These are phyloP conservation scores for Dallia pectoralis DNA, from an alignment of 2,797 vertebrate genomes.

Conservation along the genomic window DNA sequence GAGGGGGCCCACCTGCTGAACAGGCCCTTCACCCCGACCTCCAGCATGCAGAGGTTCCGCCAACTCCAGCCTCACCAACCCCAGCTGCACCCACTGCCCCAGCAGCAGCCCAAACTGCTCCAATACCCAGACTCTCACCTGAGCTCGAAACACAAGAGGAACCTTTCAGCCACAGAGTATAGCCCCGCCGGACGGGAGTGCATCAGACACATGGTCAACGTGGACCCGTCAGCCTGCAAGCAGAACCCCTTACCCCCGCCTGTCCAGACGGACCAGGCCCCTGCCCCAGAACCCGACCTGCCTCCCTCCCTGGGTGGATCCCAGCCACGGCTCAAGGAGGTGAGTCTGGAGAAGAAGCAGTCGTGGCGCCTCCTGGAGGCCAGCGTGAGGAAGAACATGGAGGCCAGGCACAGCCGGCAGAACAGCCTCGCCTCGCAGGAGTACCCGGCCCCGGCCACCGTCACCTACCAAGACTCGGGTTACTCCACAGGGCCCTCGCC, in stretches of 20 bases:
- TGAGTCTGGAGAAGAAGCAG: slow-evolving; percentile 73
- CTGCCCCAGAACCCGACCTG: slow-evolving; percentile 11
- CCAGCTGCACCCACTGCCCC: slow-evolving; percentile 52
- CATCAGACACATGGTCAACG: slow-evolving; percentile 81
- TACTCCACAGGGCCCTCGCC: slow-evolving; percentile 82
- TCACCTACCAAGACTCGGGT: slow-evolving; percentile 81
- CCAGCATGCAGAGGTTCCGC: slow-evolving; percentile 39
- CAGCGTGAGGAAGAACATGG: slow-evolving; percentile 67
- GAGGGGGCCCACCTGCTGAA: slow-evolving; percentile 51
- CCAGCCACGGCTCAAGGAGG: slow-evolving; percentile 47
- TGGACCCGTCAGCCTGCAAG: slow-evolving; percentile 63
- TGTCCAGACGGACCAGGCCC: background rate
- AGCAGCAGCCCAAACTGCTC: slow-evolving; percentile 62
- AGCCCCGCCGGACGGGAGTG: slow-evolving; percentile 78
- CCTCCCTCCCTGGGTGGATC: slow-evolving; percentile 18
- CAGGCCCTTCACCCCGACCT: slow-evolving; percentile 55
- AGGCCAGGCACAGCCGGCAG: slow-evolving; percentile 72
- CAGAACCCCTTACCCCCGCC: slow-evolving; percentile 1
- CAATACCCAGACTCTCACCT: slow-evolving; percentile 65
- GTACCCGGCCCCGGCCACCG: slow-evolving; percentile 57
- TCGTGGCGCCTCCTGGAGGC: slow-evolving; percentile 76
- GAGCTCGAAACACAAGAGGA: slow-evolving; percentile 63
- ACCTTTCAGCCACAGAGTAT: slow-evolving; percentile 71
- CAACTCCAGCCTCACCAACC: slow-evolving; percentile 60
- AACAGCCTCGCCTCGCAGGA: slow-evolving; percentile 75